A percentile compares a stretch with the other conserved stretches of the same genome.
Conservation (phyloP, 2,888 invertebrate species). For the Noctua janthina region DNA sequence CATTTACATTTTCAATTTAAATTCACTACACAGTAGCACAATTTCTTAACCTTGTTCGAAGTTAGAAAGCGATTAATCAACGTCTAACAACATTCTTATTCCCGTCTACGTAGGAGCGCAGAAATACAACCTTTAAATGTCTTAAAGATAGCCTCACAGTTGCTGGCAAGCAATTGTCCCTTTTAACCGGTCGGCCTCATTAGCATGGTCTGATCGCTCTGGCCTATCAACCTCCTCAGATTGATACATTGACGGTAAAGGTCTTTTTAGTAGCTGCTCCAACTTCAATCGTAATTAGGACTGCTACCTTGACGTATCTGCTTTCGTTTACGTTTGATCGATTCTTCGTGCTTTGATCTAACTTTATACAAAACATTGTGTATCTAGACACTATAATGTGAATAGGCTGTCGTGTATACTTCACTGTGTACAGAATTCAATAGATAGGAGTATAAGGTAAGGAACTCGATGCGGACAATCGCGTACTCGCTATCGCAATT, state of each 20-base stretch:
- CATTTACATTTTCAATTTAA: slow-evolving; percentile 76
- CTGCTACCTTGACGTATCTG: slow-evolving; percentile 69
- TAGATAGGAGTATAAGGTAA: slow-evolving; percentile 76
- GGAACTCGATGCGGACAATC: slow-evolving; percentile 83
- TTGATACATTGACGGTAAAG: slow-evolving; percentile 87
- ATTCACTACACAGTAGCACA: slow-evolving; percentile 74
- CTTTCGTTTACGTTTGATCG: slow-evolving; percentile 74
- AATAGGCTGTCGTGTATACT: slow-evolving; percentile 62
- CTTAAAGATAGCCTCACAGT: slow-evolving; percentile 83
- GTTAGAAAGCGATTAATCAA: slow-evolving; percentile 80
- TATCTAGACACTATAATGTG: slow-evolving; percentile 55
- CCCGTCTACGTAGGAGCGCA: slow-evolving; percentile 72
- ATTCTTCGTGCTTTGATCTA: slow-evolving; percentile 60
- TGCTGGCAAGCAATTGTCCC: slow-evolving; percentile 84
- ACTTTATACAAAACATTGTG: slow-evolving; percentile 42
- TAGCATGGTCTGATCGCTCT: slow-evolving; percentile 84
- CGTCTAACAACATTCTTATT: slow-evolving; percentile 80
- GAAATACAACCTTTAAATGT: slow-evolving; percentile 83
- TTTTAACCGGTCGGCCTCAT: slow-evolving; percentile 85
- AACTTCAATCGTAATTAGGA: slow-evolving; percentile 81
- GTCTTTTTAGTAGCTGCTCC: slow-evolving; percentile 77
- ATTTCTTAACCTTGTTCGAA: slow-evolving; percentile 72
- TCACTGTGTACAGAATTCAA: slow-evolving; percentile 68
- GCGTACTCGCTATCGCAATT: slow-evolving; percentile 85
- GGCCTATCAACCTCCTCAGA: slow-evolving; percentile 80